Base-by-base conservation (phyloP, 2,113 vertebrate species). In the Apus apus region DNA sequence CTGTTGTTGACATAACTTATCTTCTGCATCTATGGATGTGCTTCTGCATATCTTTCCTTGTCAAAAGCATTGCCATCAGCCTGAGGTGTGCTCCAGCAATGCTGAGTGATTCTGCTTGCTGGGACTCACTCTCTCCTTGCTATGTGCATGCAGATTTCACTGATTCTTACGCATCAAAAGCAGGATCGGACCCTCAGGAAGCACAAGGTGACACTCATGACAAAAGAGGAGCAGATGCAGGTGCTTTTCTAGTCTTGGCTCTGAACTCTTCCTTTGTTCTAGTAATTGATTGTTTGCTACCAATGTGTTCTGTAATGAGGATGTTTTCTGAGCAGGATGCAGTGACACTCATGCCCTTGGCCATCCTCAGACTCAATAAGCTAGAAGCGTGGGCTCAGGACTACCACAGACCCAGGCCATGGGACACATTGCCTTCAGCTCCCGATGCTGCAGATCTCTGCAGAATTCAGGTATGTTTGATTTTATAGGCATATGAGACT, bases 281-380 rank as follows among this genome's bases (percentile, higher is more conserved):
- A 67, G 34, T 86, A 80, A 86, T 78, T 88, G 92, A 92, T 78
- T 62, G 51, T 77, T 96, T 93, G 60, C 90, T 94, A 26, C 34
- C 0, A 0, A 10, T n/a, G 30, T 80, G 66, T 93, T 81, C 61
- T 34, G 11, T 68, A 72, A 68, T 12, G 61, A 72, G 84, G 77
- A 53, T 87, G 30, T 85, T 85, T 66, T 75, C 82, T 77, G 75
- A 80, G 67, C 82, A 56, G 51, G 43, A 90, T 38, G 29, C 67
- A 48, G 3, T 40, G 87, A 85, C 23, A 36, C 40, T 48, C 0
- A 0, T 82, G 74, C 51, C 90, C 75, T 87, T 82, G 78, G 60
- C 67, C n/a, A 25, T 15, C 48, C 78, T 61, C 87, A 65, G 45
- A 10, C 70, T 88, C 73, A 58, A 21, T 50, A 36, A 79, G 43